Evolutionary conservation across 2,797 vertebrate species (phyloP).

Genomic region (Prunella strophiata): DNA sequence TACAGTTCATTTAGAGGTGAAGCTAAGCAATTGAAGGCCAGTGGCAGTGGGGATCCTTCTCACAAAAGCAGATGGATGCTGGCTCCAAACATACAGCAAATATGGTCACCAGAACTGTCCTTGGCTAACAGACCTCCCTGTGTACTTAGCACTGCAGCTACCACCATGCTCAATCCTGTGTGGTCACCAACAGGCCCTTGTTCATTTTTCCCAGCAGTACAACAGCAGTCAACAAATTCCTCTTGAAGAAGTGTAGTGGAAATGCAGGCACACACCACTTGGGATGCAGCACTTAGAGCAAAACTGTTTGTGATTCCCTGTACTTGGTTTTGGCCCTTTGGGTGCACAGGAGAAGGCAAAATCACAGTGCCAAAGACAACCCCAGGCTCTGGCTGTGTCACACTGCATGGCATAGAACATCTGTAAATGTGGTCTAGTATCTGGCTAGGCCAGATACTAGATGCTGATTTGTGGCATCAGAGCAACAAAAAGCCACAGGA

Average conservation of each 20-base stretch:
- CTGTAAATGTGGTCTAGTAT: neutral
- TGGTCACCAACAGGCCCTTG: neutral
- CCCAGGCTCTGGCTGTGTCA: neutral
- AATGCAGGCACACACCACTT: neutral
- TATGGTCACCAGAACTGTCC: fast-evolving
- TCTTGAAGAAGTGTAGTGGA: neutral
- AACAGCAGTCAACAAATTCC: neutral
- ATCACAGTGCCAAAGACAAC: neutral
- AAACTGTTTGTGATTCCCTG: neutral
- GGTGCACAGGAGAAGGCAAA: neutral
- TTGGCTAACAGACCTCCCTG: neutral
- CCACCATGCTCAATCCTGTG: neutral
- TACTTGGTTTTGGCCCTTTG: neutral
- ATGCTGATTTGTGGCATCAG: neutral
- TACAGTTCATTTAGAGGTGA: neutral
- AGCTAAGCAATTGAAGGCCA: neutral
- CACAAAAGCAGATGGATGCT: neutral
- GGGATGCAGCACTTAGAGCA: neutral
- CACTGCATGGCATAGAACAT: neutral
- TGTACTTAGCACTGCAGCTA: neutral
- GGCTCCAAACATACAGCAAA: neutral
- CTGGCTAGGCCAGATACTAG: neutral
- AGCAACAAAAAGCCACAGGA: neutral
- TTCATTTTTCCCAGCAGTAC: neutral
- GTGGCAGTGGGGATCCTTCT: neutral